Evolutionary conservation across 2,113 vertebrate species (phyloP).

Genomic region (Hemiprocne comata): DNA sequence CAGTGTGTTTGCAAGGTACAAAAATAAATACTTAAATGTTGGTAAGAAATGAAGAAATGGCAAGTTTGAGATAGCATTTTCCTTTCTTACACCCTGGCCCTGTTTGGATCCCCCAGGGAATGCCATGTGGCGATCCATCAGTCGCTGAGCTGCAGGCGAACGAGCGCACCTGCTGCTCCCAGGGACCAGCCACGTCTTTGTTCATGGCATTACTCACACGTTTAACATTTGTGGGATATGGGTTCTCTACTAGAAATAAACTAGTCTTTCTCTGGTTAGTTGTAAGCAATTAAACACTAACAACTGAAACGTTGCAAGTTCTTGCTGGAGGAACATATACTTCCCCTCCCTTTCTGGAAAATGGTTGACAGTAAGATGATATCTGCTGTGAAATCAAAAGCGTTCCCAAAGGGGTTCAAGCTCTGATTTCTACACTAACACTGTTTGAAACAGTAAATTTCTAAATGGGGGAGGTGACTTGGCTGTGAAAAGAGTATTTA

Average conservation of each 20-base stretch:
- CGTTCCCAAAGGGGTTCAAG: neutral
- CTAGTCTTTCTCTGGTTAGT: neutral
- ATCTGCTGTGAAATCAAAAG: neutral
- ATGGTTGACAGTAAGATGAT: neutral
- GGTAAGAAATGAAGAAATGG: neutral
- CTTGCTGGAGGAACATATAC: neutral
- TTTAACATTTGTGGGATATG: neutral
- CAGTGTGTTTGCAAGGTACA: neutral
- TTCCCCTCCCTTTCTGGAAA: neutral
- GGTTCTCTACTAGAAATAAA: neutral
- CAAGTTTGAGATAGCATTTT: neutral
- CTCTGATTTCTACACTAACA: neutral
- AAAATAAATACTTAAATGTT: neutral
- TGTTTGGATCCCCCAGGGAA: neutral
- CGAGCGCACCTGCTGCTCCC: neutral
- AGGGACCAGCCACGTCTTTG: accelerated
- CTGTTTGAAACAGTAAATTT: neutral
- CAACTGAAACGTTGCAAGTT: neutral
- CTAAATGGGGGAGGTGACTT: neutral
- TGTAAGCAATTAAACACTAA: neutral
- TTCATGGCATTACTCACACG: neutral
- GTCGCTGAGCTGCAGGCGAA: neutral
- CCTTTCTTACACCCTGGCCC: neutral
- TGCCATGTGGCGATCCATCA: neutral
- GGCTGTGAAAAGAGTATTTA: neutral